phyloP scores from a whole-genome alignment of 2,888 invertebrate genomes.

The Beris morrisii region DNA sequence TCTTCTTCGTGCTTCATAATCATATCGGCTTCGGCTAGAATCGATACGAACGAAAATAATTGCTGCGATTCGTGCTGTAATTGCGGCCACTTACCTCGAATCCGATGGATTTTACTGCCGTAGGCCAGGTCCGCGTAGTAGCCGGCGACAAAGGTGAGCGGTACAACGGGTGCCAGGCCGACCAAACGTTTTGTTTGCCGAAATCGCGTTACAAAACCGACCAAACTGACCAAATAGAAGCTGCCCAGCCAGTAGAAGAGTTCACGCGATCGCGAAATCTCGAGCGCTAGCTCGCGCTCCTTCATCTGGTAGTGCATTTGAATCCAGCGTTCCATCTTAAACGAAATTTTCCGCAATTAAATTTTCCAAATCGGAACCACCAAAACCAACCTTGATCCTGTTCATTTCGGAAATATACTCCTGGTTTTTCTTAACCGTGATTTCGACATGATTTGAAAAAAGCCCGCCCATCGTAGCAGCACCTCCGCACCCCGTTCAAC shows the following conservation, averaged over 20 bases:
- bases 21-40: slow-evolving; percentile 73
- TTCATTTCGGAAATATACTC: slow-evolving; percentile 58
- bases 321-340: slow-evolving; percentile 76
- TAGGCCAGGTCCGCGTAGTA: slow-evolving; percentile 78
- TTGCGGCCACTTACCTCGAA: slow-evolving; percentile 62
- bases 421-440: slow-evolving; percentile 40
- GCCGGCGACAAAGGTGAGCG: slow-evolving; percentile 69
- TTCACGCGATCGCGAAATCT: slow-evolving; percentile 71
- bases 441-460: slow-evolving; percentile 35
- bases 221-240: slow-evolving; percentile 64
- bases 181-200: slow-evolving; percentile 64
- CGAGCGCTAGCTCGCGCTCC: slow-evolving; percentile 71
- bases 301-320: slow-evolving; percentile 79
- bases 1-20: slow-evolving; percentile 75
- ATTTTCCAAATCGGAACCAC: neutral
- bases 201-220: slow-evolving; percentile 60
- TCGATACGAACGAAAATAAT: slow-evolving; percentile 9
- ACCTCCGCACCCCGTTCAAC: too few relatives aligned
- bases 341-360: neutral
- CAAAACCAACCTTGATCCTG: slow-evolving; percentile 63
- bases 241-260: slow-evolving; percentile 71
- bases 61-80: neutral
- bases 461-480: slow-evolving; percentile 35
- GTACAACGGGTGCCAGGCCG: slow-evolving; percentile 68
- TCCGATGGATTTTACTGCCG: slow-evolving; percentile 74